Evolutionary conservation across 2,113 vertebrate species (phyloP), one percentile per base, ranked within the genome.

Genomic region (Nesoenas mayeri): DNA sequence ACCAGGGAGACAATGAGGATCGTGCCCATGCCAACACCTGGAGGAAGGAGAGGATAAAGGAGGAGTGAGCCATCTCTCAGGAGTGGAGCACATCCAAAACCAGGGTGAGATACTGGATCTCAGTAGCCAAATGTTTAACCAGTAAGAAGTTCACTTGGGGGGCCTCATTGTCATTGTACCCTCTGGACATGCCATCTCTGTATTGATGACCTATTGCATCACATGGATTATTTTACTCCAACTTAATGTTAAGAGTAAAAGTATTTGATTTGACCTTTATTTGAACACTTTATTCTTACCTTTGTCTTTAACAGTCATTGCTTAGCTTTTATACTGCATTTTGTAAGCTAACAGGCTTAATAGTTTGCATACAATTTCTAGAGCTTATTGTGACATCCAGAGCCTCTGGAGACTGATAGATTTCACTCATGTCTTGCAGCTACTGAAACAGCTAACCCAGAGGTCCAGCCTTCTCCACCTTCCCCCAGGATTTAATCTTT

Each of bases 1-100:
- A 98, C 98, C 85, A 98, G 79, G 79, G 98, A 98, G 69, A 98
- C 98, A 81, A 98, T 98, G 92, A 98, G 97, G 95, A 98, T 96
- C 44, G 98, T 98, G 97, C 98, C 98, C 25, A 98, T 98, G 24
- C 98, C 98, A 92, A 98, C 61, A 72, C 98, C 98, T 98, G 95
- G 91, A 72, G 92, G 66, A 54, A 54, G 79, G 74, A 95, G 88
- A 95, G 77, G 78, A 85, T 93, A 95, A 95, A 97, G 82, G 85
- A 92, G 91, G 70, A 79, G 31, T 96, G 78, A 96, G 88, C 58
- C 44, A 75, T 69, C 42, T 60, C 60, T 60, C 61, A 0, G 18
- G 44, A 84, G 61, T 3, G 3, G 60, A 95, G 77, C 48, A 51
- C 61, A 65, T 69, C 73, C 69, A 64, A 74, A 93, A 15, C 51